phyloP scores from a whole-genome alignment of 2,797 vertebrate genomes.

The Psittacula echo region DNA sequence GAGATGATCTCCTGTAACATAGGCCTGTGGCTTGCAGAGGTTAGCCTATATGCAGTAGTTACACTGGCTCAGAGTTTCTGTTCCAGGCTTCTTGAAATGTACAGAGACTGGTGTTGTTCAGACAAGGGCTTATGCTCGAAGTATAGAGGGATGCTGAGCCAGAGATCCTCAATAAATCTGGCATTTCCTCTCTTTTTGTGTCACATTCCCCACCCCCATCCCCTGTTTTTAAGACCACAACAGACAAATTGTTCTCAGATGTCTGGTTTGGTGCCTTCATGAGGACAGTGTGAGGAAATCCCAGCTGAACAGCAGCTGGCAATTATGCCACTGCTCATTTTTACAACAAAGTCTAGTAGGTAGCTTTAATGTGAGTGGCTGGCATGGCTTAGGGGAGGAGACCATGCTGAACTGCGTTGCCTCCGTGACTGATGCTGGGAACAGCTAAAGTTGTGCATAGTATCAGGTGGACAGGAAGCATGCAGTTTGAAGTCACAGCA shows the following conservation, averaged over 20 bases:
- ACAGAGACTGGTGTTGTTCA: slow-evolving; percentile 4
- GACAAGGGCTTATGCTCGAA: not conserved
- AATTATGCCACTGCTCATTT: not conserved
- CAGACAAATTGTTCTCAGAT: slow-evolving; percentile 34
- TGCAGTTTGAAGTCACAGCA: not conserved
- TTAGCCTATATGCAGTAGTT: not conserved
- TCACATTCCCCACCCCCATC: not conserved
- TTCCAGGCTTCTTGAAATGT: not conserved
- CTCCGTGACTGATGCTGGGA: not conserved
- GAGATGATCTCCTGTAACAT: not conserved
- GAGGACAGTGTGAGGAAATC: not conserved
- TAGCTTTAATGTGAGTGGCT: not conserved
- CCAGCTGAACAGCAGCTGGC: slow-evolving; percentile 34
- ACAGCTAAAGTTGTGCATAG: not conserved
- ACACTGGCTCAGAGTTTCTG: not conserved
- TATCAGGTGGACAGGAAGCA: not conserved
- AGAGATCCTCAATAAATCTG: not conserved
- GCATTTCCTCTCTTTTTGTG: not conserved
- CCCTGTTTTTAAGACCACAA: not conserved
- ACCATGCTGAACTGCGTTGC: not conserved
- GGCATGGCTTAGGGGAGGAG: not conserved
- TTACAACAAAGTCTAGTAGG: not conserved
- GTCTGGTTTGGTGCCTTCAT: slow-evolving; percentile 7
- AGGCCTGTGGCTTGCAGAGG: not conserved
- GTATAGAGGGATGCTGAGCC: not conserved